phyloP scores from a whole-genome alignment of 1,140 invertebrate species.

The Drosophila biarmipes region DNA sequence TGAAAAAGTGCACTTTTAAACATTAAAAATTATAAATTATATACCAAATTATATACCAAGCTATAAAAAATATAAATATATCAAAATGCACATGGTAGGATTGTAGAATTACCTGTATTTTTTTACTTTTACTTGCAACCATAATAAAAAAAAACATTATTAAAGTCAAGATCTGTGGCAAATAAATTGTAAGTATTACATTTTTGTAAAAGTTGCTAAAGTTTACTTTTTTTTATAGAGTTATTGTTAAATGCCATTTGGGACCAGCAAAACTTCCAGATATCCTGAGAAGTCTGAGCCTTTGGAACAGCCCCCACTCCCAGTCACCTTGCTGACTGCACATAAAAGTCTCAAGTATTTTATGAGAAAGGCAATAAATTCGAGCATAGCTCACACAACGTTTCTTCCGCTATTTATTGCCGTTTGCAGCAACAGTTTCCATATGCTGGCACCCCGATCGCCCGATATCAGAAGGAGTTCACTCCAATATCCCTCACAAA shows the following conservation, averaged over 20 bases:
- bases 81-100: neutral
- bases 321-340: slow-evolving; percentile 44
- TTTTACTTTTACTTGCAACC: no score
- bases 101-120: neutral
- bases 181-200: no score
- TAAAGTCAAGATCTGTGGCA: no score
- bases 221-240: no score
- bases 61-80: neutral
- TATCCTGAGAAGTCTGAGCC: slow-evolving; percentile 1
- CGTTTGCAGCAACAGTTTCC: slow-evolving; percentile 63
- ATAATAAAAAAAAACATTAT: no score
- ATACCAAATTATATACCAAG: no score
- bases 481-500: slow-evolving; percentile 27
- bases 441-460: slow-evolving; percentile 52
- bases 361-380: slow-evolving; percentile 62
- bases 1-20: no score
- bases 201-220: no score
- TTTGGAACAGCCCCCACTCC: neutral
- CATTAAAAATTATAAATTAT: neutral
- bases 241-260: neutral
- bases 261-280: slow-evolving; percentile 4
- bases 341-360: slow-evolving; percentile 68
- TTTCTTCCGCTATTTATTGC: slow-evolving; percentile 61
- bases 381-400: slow-evolving; percentile 37
- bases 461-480: slow-evolving; percentile 26